phyloP scores from a whole-genome alignment of 1,140 invertebrate species.

The Heterodera schachtii region DNA sequence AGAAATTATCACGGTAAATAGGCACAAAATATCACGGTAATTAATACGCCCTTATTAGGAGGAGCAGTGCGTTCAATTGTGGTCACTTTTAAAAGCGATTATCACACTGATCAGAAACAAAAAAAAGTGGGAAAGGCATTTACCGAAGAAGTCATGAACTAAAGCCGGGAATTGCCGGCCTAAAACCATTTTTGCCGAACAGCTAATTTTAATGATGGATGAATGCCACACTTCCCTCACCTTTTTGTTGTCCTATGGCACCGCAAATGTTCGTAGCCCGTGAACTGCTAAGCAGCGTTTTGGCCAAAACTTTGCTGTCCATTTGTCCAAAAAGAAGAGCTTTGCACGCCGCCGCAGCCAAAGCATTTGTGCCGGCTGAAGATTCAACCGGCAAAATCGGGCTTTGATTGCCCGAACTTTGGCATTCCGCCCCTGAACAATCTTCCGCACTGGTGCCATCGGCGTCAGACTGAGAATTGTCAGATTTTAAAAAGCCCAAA shows the following conservation, averaged over 20 bases:
- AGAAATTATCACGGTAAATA: too few relatives aligned
- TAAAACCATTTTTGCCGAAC: too few relatives aligned
- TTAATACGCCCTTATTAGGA: too few relatives aligned
- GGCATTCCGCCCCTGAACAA: not conserved
- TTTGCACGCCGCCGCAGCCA: constrained; percentile 31
- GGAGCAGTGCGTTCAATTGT: not conserved
- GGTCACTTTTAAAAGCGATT: not conserved
- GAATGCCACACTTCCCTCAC: not conserved
- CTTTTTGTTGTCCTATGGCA: not conserved
- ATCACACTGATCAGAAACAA: too few relatives aligned
- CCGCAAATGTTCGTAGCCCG: not conserved
- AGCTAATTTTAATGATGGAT: too few relatives aligned
- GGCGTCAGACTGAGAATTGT: not conserved
- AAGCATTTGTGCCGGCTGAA: not conserved
- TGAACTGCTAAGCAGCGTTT: constrained; percentile 3
- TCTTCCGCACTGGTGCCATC: not conserved
- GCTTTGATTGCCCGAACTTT: constrained; percentile 17
- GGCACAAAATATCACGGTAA: too few relatives aligned
- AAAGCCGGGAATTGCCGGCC: too few relatives aligned
- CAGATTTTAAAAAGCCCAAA: too few relatives aligned
- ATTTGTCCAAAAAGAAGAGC: constrained; percentile 30
- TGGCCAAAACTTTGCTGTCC: constrained; percentile 22
- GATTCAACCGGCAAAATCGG: not conserved
- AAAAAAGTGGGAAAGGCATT: too few relatives aligned
- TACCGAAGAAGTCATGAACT: too few relatives aligned